Evolutionary conservation across 2,113 vertebrate species (phyloP).

Genomic region (Plecturocebus donacophilus): DNA sequence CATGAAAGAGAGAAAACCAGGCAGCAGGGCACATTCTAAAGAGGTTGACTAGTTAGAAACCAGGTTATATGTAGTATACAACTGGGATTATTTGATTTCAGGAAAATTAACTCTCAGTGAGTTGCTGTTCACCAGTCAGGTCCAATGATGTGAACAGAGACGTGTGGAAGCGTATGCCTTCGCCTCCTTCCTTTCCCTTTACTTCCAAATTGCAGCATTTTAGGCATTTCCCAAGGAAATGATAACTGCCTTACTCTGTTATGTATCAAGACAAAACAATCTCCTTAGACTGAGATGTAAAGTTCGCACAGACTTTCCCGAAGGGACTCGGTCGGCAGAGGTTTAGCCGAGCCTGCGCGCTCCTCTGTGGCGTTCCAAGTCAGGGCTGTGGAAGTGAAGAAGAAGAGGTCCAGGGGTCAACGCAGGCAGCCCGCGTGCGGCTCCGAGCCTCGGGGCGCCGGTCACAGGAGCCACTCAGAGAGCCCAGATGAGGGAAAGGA

Average conservation of each 20-base stretch:
- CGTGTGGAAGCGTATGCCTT: accelerated
- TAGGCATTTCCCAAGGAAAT: neutral
- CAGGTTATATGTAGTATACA: accelerated
- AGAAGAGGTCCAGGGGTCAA: neutral
- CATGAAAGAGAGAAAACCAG: accelerated
- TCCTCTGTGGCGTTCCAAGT: neutral
- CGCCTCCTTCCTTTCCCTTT: too few species aligned
- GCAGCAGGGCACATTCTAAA: accelerated
- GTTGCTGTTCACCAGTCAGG: accelerated
- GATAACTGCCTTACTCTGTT: neutral
- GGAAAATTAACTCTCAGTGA: neutral
- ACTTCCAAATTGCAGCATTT: neutral
- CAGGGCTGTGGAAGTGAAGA: neutral
- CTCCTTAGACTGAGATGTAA: constrained; percentile 55
- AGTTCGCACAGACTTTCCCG: constrained; percentile 8
- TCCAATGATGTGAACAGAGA: neutral
- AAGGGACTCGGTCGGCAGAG: neutral
- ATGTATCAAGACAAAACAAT: constrained; percentile 53
- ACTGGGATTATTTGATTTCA: neutral
- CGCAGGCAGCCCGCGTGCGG: neutral
- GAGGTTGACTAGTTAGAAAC: neutral
- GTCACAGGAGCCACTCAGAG: accelerated
- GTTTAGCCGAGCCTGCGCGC: neutral
- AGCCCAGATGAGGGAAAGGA: neutral
- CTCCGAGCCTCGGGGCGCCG: neutral